A percentile compares a stretch with the other conserved stretches of the same genome.
These are phyloP conservation scores for Rotaria macrura DNA, from an alignment of 2,888 invertebrate species.

Conservation along the genomic window DNA sequence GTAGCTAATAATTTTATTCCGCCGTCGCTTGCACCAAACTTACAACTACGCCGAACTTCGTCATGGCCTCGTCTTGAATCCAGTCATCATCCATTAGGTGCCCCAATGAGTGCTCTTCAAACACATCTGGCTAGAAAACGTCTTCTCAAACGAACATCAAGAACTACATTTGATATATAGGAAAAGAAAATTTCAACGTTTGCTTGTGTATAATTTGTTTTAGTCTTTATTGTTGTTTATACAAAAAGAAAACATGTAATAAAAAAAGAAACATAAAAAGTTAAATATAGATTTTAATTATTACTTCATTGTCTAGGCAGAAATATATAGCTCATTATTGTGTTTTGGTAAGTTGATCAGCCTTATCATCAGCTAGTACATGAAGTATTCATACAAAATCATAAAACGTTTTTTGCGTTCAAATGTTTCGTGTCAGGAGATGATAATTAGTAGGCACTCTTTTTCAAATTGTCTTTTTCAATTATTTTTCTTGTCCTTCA, in stretches of 20 bases:
- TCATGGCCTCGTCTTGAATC: not conserved
- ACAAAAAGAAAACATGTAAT: not conserved
- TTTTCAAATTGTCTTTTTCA: not conserved
- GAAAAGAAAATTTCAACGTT: not conserved
- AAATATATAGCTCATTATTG: not conserved
- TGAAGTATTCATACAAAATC: no score
- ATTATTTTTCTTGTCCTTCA: not conserved
- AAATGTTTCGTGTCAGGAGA: not conserved
- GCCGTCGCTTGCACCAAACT: not conserved
- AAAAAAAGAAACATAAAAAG: no score
- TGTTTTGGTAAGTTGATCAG: no score
- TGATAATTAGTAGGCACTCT: not conserved
- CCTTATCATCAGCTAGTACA: no score
- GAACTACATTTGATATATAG: not conserved
- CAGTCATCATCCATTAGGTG: not conserved
- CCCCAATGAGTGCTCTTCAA: conserved; percentile 6
- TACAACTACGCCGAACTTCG: not conserved
- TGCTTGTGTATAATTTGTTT: not conserved
- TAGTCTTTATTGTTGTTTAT: not conserved
- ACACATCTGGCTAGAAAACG: not conserved
- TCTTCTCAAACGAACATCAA: conserved; percentile 6
- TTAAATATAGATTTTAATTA: not conserved
- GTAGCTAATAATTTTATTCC: not conserved
- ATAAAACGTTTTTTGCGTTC: not conserved
- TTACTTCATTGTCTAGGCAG: not conserved